Percentiles rank a stretch among this genome's conserved stretches.
Evolutionary conservation across 2,797 vertebrate species (phyloP).

Genomic region (Pipistrellus nathusii): DNA sequence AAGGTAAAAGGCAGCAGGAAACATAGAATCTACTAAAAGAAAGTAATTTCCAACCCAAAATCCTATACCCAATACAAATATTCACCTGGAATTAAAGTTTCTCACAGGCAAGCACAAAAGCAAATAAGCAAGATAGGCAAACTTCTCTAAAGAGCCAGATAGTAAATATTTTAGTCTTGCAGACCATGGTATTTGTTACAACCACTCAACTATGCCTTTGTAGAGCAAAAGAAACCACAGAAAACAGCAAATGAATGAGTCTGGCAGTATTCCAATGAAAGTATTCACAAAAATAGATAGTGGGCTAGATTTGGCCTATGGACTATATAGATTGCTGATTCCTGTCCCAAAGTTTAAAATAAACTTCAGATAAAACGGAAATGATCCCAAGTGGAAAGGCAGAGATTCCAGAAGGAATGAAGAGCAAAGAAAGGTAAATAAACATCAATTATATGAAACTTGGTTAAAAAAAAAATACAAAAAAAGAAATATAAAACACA

Average conservation of each 20-base stretch:
- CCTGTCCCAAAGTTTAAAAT: slow-evolving; percentile 3
- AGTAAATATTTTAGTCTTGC: slow-evolving; percentile 18
- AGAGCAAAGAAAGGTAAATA: not conserved
- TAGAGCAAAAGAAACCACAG: not conserved
- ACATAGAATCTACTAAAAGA: not conserved
- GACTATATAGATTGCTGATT: not conserved
- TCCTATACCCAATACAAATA: slow-evolving; percentile 38
- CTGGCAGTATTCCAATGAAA: slow-evolving; percentile 4
- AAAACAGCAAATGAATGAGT: not conserved
- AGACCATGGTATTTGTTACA: not conserved
- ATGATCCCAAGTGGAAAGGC: not conserved
- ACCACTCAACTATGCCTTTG: slow-evolving; percentile 12
- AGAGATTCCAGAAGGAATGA: slow-evolving; percentile 14
- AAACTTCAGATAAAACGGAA: slow-evolving; percentile 42
- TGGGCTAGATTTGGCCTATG: not conserved
- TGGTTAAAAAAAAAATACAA: not conserved
- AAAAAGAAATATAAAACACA: not conserved
- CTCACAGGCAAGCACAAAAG: not conserved
- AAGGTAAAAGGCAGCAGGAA: not conserved
- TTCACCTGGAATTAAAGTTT: slow-evolving; percentile 17
- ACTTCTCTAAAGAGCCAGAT: not conserved
- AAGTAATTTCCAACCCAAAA: slow-evolving; percentile 19
- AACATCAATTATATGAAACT: not conserved
- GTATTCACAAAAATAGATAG: slow-evolving; percentile 36
- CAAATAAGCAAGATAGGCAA: slow-evolving; percentile 40